Evolutionary conservation across 2,888 invertebrate species (phyloP).

Genomic region (Caenorhabditis panamensis): DNA sequence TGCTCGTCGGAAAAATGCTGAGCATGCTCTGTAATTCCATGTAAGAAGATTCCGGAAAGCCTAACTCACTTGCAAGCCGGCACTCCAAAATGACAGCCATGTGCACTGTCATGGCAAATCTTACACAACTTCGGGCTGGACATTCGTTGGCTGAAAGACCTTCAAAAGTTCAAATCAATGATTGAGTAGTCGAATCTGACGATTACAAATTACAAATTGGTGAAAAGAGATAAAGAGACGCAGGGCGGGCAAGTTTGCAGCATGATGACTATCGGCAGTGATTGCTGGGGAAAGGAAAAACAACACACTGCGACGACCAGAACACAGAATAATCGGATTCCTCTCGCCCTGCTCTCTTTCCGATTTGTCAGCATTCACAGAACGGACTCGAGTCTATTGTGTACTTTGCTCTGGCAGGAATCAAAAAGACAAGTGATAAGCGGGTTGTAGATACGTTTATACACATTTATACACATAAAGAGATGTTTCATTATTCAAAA

Average conservation of each 20-base stretch:
- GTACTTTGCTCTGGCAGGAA: not conserved
- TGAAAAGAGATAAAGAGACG: not conserved
- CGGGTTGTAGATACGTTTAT: not conserved
- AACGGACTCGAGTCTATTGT: not conserved
- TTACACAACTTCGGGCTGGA: not conserved
- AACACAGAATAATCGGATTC: not conserved
- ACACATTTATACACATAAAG: not conserved
- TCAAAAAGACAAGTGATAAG: not conserved
- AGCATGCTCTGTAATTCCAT: constrained; percentile 67
- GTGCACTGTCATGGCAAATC: constrained; percentile 33
- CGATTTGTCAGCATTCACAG: not conserved
- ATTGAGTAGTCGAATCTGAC: not conserved
- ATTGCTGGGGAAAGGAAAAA: not conserved
- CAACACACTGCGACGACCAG: too few species aligned
- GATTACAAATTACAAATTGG: too few species aligned
- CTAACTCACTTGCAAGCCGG: constrained; percentile 34
- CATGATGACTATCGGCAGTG: not conserved
- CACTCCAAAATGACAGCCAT: constrained; percentile 44
- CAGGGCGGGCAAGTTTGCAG: not conserved
- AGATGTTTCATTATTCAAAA: too few species aligned
- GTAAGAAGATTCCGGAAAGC: not conserved
- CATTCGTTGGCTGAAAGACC: not conserved
- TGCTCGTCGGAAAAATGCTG: constrained; percentile 77
- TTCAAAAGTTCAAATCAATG: not conserved
- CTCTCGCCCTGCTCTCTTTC: not conserved